Conservation (phyloP, 2,797 vertebrate species). For the Typhlichthys subterraneus region DNA sequence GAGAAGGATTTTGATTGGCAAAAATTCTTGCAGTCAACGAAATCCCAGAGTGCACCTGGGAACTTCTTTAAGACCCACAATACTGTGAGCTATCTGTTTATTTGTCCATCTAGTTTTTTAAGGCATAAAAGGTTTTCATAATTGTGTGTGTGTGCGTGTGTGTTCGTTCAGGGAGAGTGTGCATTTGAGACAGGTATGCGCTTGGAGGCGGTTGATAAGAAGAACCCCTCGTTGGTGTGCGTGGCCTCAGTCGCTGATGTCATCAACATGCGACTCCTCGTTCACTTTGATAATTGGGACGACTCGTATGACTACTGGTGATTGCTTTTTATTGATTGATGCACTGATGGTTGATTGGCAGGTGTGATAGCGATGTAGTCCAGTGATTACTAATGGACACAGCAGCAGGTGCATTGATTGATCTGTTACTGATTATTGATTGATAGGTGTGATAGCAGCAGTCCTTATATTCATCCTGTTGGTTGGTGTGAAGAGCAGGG, state of each 20-base stretch:
- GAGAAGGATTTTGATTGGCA: slow-evolving; percentile 87
- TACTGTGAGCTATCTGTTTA: slow-evolving; percentile 66
- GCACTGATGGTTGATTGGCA: background rate
- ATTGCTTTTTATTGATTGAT: slow-evolving; percentile 8
- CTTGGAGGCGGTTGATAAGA: slow-evolving; percentile 87
- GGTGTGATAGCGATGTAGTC: no score
- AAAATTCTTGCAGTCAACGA: slow-evolving; percentile 82
- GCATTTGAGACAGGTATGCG: slow-evolving; percentile 86
- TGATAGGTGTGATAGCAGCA: slow-evolving; percentile 87
- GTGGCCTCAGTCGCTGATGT: slow-evolving; percentile 83
- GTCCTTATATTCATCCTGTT: slow-evolving; percentile 86
- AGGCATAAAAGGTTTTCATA: background rate
- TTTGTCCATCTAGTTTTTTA: background rate
- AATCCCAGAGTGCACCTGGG: slow-evolving; percentile 82
- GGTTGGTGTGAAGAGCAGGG: slow-evolving; percentile 79
- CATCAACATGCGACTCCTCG: slow-evolving; percentile 76
- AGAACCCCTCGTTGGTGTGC: slow-evolving; percentile 85
- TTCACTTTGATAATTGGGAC: slow-evolving; percentile 92
- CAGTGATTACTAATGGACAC: background rate
- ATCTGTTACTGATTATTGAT: slow-evolving; percentile 5
- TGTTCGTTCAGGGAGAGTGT: slow-evolving; percentile 33
- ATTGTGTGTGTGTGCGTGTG: background rate
- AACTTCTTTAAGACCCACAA: slow-evolving; percentile 82
- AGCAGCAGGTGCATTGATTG: background rate
- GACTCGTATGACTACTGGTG: slow-evolving; percentile 91